phyloP scores from a whole-genome alignment of 2,113 vertebrate genomes.

The Pungitius pungitius region DNA sequence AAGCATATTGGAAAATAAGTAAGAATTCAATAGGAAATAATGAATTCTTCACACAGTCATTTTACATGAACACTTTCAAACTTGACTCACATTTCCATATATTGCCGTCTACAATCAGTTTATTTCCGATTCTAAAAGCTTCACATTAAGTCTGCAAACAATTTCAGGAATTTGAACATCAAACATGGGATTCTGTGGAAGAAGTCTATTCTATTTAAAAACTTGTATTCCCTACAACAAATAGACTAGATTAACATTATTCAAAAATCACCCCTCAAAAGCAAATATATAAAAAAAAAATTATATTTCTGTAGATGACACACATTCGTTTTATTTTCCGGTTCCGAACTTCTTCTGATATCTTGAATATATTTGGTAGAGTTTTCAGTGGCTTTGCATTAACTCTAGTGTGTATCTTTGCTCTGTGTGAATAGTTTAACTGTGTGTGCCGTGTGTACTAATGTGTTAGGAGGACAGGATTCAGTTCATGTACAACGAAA shows the following conservation, averaged over 20 bases:
- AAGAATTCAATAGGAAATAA: neutral
- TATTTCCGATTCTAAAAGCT: neutral
- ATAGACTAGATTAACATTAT: neutral
- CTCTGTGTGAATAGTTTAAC: neutral
- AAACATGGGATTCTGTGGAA: too few relatives aligned
- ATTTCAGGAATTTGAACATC: neutral
- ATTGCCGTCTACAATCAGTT: neutral
- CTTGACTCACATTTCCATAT: neutral
- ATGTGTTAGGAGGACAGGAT: constrained; percentile 85
- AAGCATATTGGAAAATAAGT: neutral
- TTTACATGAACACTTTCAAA: neutral
- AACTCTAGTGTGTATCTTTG: neutral
- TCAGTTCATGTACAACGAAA: constrained; percentile 91
- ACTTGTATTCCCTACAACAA: neutral
- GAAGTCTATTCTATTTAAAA: neutral
- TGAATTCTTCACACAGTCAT: neutral
- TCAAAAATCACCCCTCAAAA: neutral
- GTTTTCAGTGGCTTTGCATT: neutral
- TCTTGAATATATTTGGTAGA: neutral
- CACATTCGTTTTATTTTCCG: too few relatives aligned
- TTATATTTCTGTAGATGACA: too few relatives aligned
- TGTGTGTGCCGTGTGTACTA: neutral
- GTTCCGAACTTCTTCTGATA: too few relatives aligned
- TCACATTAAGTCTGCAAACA: too few relatives aligned
- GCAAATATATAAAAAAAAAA: neutral